Evolutionary conservation across 2,888 invertebrate genomes (phyloP).

Genomic region (Dryocosmus kuriphilus): DNA sequence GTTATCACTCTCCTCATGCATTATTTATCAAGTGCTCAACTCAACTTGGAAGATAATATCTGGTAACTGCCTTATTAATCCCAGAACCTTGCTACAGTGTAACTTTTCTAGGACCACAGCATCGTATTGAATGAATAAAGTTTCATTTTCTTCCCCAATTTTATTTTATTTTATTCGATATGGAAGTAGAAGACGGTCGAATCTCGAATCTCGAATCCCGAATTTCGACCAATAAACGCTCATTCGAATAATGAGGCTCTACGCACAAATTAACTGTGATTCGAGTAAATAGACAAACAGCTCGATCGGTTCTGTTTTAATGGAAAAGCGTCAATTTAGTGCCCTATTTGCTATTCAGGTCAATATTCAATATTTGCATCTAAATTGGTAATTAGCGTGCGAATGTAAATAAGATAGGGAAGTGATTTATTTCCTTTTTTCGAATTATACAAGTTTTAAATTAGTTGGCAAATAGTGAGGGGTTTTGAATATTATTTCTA

Average conservation of each 20-base stretch:
- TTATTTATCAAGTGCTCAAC: conserved; percentile 31
- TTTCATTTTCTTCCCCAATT: background rate
- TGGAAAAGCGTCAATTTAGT: background rate
- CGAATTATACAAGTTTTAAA: no score
- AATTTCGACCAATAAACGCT: background rate
- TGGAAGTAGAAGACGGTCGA: background rate
- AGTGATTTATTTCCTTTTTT: background rate
- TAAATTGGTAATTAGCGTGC: background rate
- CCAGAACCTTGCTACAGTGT: background rate
- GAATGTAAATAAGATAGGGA: background rate
- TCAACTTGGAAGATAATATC: conserved; percentile 37
- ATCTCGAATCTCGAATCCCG: background rate
- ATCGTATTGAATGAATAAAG: background rate
- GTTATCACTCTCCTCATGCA: conserved; percentile 31
- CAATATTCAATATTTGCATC: background rate
- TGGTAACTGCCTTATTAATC: conserved; percentile 36
- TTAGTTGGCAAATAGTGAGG: no score
- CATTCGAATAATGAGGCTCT: conserved; percentile 28
- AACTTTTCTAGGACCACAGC: background rate
- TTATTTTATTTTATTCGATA: background rate
- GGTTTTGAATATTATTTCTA: no score
- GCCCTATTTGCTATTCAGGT: conserved; percentile 6
- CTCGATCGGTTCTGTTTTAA: background rate
- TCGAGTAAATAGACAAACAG: conserved; percentile 15
- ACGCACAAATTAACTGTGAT: conserved; percentile 5